Conservation (phyloP, 2,797 vertebrate genomes). For the Dicrostonyx torquatus region DNA sequence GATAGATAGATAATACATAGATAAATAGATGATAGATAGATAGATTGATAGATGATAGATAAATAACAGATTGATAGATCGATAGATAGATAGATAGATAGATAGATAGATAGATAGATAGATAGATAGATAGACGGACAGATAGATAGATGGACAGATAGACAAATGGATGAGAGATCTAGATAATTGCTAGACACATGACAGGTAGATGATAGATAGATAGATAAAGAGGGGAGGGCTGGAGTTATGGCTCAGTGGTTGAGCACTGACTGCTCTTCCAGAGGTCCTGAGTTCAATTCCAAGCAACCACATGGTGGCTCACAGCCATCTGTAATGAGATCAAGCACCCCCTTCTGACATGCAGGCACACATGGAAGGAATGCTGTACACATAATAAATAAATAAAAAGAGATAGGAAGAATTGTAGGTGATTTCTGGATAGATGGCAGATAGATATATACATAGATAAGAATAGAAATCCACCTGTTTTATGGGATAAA, state of each 20-base stretch:
- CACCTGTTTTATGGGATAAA: background rate
- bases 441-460: background rate
- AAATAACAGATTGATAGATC: background rate
- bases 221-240: no score
- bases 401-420: no score
- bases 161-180: background rate
- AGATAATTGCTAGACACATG: background rate
- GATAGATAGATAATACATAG: background rate
- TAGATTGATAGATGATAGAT: background rate
- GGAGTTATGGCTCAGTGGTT: no score
- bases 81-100: background rate
- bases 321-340: no score
- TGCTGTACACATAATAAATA: no score
- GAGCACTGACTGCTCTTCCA: no score
- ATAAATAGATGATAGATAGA: background rate
- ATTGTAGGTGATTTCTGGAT: no score
- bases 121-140: background rate
- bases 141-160: background rate
- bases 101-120: background rate
- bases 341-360: no score
- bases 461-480: background rate
- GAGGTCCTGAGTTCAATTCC: no score
- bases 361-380: no score
- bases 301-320: no score
- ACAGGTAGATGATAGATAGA: background rate